Evolutionary conservation across 1,140 invertebrate genomes (phyloP).

Genomic region (Zeugodacus cucurbitae): DNA sequence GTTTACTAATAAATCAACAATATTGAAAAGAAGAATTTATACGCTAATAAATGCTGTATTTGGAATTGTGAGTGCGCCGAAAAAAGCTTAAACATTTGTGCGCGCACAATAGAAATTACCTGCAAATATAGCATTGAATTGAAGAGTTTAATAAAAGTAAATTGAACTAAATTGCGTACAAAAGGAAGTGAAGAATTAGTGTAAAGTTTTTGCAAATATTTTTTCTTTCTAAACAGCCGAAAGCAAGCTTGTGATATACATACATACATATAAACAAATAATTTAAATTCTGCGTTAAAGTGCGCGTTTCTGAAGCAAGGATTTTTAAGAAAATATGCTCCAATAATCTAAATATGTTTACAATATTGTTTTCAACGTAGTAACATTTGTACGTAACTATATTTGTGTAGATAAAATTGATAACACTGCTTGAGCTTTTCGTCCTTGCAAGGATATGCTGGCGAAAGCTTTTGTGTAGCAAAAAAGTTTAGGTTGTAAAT

Average conservation of each 20-base stretch:
- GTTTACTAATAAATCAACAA: neutral
- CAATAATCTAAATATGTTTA: neutral
- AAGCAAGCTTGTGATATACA: neutral
- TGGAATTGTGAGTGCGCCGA: neutral
- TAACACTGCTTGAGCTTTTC: neutral
- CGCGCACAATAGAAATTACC: neutral
- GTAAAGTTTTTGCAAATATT: neutral
- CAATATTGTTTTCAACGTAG: neutral
- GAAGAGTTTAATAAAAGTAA: neutral
- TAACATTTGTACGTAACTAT: neutral
- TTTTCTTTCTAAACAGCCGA: neutral
- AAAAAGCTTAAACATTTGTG: neutral
- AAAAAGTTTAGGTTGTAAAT: neutral
- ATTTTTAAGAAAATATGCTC: no score
- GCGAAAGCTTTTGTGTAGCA: neutral
- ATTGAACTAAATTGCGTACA: constrained; percentile 27
- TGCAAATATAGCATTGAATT: neutral
- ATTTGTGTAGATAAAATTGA: neutral
- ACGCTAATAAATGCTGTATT: neutral
- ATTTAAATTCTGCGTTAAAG: neutral
- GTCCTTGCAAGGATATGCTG: constrained; percentile 4
- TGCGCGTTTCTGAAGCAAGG: no score
- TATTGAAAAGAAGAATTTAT: neutral
- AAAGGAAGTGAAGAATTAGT: constrained; percentile 17
- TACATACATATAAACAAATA: neutral